A percentile compares a stretch with the other conserved stretches of the same genome.
phyloP scores from a whole-genome alignment of 2,113 vertebrate species.

The Perognathus longimembris region DNA sequence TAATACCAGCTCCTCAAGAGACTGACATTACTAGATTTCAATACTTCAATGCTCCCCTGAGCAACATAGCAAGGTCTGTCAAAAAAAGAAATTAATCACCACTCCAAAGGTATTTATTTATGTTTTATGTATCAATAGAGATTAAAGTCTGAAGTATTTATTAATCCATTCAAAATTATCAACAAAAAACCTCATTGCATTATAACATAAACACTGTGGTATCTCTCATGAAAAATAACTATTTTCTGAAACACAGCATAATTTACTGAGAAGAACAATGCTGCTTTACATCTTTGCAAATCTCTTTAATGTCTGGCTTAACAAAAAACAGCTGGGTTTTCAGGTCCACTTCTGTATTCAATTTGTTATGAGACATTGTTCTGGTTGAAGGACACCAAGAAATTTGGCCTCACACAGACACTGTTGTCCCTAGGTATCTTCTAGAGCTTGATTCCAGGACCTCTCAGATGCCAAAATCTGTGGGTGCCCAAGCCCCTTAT shows the following conservation, averaged over 20 bases:
- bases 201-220: constrained; percentile 23
- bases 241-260: constrained; percentile 46
- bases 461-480: background rate
- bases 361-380: constrained; percentile 59
- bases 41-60: background rate
- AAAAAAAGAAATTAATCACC: background rate
- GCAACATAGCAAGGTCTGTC: background rate
- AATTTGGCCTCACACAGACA: constrained; percentile 51
- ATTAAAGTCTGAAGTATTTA: background rate
- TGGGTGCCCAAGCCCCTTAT: background rate
- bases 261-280: background rate
- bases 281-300: constrained; percentile 46
- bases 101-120: constrained; percentile 17
- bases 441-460: background rate
- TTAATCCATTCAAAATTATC: constrained; percentile 44
- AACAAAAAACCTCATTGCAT: background rate
- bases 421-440: background rate
- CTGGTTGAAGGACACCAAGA: constrained; percentile 62
- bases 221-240: constrained; percentile 29
- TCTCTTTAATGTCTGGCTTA: constrained; percentile 61
- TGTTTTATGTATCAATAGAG: background rate
- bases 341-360: constrained; percentile 55
- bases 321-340: constrained; percentile 66
- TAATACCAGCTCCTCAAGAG: background rate
- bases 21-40: background rate